A percentile compares a stretch with the other conserved stretches of the same genome.
Evolutionary conservation across 1,140 invertebrate species (phyloP).

Genomic region (Drosophila nigrodunni): DNA sequence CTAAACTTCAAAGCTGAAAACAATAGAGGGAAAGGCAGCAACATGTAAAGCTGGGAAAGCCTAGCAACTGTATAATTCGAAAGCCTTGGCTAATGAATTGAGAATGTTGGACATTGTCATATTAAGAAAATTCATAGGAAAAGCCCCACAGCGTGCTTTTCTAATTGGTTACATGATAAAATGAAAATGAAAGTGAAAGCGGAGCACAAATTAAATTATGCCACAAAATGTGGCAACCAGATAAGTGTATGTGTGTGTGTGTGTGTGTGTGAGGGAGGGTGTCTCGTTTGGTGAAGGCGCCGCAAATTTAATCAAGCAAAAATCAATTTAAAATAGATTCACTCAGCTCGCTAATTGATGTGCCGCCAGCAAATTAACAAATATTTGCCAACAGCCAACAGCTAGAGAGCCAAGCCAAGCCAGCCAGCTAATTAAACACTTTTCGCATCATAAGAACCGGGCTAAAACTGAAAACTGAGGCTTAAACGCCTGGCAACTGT

Average conservation of each 20-base stretch:
- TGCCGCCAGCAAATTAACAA: slow-evolving; percentile 62
- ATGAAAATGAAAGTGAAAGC: slow-evolving; percentile 38
- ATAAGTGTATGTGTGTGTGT: background rate
- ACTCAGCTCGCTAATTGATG: slow-evolving; percentile 72
- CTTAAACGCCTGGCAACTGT: slow-evolving; percentile 10
- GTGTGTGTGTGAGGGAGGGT: background rate
- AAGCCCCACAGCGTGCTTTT: slow-evolving; percentile 26
- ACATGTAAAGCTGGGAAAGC: background rate
- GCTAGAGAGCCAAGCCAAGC: background rate
- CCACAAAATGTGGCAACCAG: slow-evolving; percentile 27
- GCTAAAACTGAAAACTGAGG: slow-evolving; percentile 31
- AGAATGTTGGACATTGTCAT: slow-evolving; percentile 38
- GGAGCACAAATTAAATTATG: slow-evolving; percentile 48
- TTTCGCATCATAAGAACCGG: slow-evolving; percentile 41
- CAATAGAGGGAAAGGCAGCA: background rate
- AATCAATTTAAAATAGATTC: slow-evolving; percentile 82
- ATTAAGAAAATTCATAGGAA: slow-evolving; percentile 24
- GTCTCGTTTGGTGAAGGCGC: slow-evolving; percentile 30
- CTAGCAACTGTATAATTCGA: slow-evolving; percentile 31
- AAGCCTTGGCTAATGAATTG: slow-evolving; percentile 64
- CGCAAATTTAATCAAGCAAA: slow-evolving; percentile 77
- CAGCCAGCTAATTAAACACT: slow-evolving; percentile 74
- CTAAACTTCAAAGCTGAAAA: background rate
- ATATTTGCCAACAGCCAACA: slow-evolving; percentile 70
- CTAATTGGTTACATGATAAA: slow-evolving; percentile 30